Evolutionary conservation across 2,113 vertebrate species (phyloP).

Genomic region (Notothenia coriiceps): DNA sequence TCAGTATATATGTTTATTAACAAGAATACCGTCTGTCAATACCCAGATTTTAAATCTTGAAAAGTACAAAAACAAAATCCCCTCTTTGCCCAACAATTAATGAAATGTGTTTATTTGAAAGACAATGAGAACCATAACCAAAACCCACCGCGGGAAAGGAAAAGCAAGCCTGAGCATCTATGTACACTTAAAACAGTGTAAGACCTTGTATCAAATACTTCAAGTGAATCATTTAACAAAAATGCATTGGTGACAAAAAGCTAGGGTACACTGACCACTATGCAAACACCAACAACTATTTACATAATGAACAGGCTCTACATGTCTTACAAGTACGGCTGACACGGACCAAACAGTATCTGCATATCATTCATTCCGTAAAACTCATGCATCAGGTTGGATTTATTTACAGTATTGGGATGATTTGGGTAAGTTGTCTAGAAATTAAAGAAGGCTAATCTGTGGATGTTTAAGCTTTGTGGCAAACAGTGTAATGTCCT

Average conservation of each 20-base stretch:
- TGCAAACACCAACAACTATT: conserved; percentile 40
- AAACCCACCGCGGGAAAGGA: conserved; percentile 1
- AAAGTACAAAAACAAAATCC: background rate
- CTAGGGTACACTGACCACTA: conserved; percentile 11
- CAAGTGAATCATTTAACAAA: conserved; percentile 43
- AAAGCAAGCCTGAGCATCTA: conserved; percentile 50
- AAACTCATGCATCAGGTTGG: background rate
- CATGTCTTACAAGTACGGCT: conserved; percentile 12
- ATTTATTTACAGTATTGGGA: conserved; percentile 37
- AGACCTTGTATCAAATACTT: conserved; percentile 54
- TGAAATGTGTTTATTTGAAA: conserved; percentile 50
- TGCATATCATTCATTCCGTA: conserved; percentile 43
- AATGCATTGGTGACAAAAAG: conserved; percentile 32
- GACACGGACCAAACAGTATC: conserved; percentile 25
- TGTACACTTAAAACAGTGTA: conserved; percentile 82
- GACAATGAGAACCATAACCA: conserved; percentile 30
- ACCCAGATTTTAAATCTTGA: background rate
- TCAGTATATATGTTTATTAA: background rate
- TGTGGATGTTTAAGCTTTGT: conserved; percentile 24
- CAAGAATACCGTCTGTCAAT: background rate
- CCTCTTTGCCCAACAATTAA: background rate
- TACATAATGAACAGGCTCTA: conserved; percentile 43
- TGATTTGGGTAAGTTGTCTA: background rate
- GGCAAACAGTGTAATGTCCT: conserved; percentile 30
- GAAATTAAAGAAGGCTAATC: background rate